A percentile compares a stretch with the other conserved stretches of the same genome.
phyloP scores from a whole-genome alignment of 2,888 invertebrate genomes.

The Hirtodrosophila duncani region DNA sequence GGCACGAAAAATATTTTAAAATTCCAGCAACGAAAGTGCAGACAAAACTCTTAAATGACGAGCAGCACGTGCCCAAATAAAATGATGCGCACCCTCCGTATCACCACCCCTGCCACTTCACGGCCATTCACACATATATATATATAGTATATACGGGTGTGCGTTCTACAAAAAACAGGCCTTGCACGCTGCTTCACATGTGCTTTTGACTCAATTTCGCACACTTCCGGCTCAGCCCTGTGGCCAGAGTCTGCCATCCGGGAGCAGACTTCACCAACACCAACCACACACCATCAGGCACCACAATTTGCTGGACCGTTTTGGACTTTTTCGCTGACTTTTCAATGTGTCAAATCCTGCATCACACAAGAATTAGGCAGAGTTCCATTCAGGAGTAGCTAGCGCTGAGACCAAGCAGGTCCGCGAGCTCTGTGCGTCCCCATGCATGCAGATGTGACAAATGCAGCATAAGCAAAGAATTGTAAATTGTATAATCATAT shows the following conservation, averaged over 20 bases:
- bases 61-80: constrained; percentile 69
- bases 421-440: too few species aligned
- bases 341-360: constrained; percentile 68
- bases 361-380: constrained; percentile 31
- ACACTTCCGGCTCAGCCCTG: constrained; percentile 23
- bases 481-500: constrained; percentile 60
- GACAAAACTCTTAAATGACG: constrained; percentile 74
- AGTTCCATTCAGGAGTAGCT: background rate
- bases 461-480: constrained; percentile 54
- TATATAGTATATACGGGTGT: too few species aligned
- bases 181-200: constrained; percentile 24
- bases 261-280: constrained; percentile 10
- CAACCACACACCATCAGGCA: too few species aligned
- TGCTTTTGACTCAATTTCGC: constrained; percentile 47
- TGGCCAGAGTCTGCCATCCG: constrained; percentile 1
- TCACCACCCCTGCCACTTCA: background rate
- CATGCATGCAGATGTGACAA: constrained; percentile 69
- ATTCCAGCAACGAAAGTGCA: constrained; percentile 69
- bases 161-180: too few species aligned
- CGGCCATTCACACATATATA: too few species aligned
- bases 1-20: constrained; percentile 61
- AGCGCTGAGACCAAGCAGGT: constrained; percentile 30
- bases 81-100: constrained; percentile 51
- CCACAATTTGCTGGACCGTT: constrained; percentile 20
- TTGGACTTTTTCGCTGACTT: constrained; percentile 60